These are phyloP conservation scores for Brachypodius melanocephalos DNA, from an alignment of 2,113 vertebrate genomes.

Conservation along the genomic window DNA sequence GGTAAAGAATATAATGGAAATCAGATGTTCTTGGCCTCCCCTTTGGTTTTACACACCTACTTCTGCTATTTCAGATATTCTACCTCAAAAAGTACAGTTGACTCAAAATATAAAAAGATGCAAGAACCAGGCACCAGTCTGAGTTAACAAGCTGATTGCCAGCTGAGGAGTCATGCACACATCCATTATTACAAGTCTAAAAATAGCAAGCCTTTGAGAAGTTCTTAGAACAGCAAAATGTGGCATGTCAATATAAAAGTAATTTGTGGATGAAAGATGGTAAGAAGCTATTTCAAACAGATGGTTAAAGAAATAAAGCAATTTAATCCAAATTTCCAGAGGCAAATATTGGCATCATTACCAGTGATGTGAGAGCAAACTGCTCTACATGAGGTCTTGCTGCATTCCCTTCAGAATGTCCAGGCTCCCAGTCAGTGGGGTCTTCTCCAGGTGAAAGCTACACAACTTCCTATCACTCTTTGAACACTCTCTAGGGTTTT, in stretches of 20 bases:
- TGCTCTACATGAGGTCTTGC: fast-evolving
- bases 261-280: background rate
- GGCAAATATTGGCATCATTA: background rate
- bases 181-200: background rate
- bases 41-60: background rate
- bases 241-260: background rate
- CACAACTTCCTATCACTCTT: background rate
- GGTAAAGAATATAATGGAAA: background rate
- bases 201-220: slow-evolving; percentile 16
- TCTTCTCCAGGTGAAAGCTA: background rate
- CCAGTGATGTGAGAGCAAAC: background rate
- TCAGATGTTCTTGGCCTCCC: background rate
- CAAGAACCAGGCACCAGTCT: background rate
- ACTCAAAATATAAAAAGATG: background rate
- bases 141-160: background rate
- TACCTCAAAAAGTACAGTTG: background rate
- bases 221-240: background rate
- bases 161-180: background rate
- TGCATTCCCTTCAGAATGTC: background rate
- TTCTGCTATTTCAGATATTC: background rate
- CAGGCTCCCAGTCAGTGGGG: background rate
- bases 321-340: background rate
- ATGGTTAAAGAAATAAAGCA: background rate
- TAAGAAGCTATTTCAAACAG: background rate
- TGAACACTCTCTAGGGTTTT: background rate